phyloP scores from a whole-genome alignment of 2,113 vertebrate species.

The Mustelus asterias region DNA sequence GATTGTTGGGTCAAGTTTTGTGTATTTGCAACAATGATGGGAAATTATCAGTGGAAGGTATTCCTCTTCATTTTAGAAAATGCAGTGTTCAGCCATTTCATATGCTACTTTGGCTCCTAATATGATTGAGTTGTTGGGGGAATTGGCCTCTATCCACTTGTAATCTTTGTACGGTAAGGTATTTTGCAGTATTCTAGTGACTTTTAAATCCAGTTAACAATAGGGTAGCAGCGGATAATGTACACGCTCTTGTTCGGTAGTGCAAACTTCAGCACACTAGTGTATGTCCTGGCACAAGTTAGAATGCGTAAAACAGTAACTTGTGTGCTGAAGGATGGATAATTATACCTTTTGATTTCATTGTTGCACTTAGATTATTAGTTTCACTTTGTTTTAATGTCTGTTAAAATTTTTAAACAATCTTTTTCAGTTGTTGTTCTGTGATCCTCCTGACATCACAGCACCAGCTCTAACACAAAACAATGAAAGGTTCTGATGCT shows the following conservation, averaged over 20 bases:
- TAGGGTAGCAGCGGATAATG: neutral
- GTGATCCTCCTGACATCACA: slow-evolving; percentile 37
- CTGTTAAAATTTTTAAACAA: slow-evolving; percentile 35
- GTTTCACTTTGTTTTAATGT: slow-evolving; percentile 25
- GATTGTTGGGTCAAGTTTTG: slow-evolving; percentile 13
- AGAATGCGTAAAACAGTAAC: neutral
- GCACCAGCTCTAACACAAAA: slow-evolving; percentile 36
- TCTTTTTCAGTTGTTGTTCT: slow-evolving; percentile 37
- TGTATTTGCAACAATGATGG: slow-evolving; percentile 12
- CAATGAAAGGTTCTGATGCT: slow-evolving; percentile 37
- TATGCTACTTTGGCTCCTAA: neutral
- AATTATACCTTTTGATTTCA: slow-evolving; percentile 18
- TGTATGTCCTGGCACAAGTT: neutral
- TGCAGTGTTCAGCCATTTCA: neutral
- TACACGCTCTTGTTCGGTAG: neutral
- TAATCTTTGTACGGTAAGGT: neutral
- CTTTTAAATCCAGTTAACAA: neutral
- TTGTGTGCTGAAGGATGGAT: neutral
- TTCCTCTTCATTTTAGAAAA: neutral
- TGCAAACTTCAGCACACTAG: neutral
- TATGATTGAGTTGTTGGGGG: neutral
- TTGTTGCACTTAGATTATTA: slow-evolving; percentile 27
- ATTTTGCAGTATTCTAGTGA: neutral
- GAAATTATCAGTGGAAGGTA: neutral
- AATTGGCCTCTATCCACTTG: neutral